phyloP scores from a whole-genome alignment of 1,140 invertebrate species.

The Eulimnadia texana region DNA sequence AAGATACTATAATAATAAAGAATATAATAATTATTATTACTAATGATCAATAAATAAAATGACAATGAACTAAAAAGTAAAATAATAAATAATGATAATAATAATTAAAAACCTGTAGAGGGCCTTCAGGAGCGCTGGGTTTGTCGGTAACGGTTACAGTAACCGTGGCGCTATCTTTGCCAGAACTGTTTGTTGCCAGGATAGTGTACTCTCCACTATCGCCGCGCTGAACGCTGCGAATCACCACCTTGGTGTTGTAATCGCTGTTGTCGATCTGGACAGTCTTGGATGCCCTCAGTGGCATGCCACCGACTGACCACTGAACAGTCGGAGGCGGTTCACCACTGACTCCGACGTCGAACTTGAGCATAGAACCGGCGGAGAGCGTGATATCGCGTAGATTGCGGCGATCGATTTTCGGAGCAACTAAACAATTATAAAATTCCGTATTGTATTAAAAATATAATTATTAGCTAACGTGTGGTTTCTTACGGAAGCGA shows the following conservation, averaged over 20 bases:
- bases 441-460: not conserved
- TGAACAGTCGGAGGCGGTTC: constrained; percentile 80
- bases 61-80: no score
- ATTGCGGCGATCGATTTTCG: constrained; percentile 87
- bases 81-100: no score
- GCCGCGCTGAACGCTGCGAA: constrained; percentile 58
- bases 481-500: constrained; percentile 47
- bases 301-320: constrained; percentile 59
- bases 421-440: constrained; percentile 49
- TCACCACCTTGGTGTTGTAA: constrained; percentile 73
- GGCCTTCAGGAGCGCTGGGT: constrained; percentile 70
- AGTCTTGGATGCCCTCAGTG: constrained; percentile 39
- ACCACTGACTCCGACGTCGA: constrained; percentile 78
- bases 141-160: constrained; percentile 86
- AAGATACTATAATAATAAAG: no score
- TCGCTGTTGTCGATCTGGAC: constrained; percentile 67
- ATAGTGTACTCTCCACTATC: constrained; percentile 83
- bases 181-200: constrained; percentile 66
- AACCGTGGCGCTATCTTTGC: constrained; percentile 74
- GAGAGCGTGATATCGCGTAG: constrained; percentile 74
- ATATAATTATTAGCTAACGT: not conserved
- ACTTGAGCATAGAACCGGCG: constrained; percentile 79
- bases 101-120: no score
- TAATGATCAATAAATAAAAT: no score
- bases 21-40: no score